A percentile compares a stretch with the other conserved stretches of the same genome.
Evolutionary conservation across 2,113 vertebrate species (phyloP).

Genomic region (Eptatretus burgeri): DNA sequence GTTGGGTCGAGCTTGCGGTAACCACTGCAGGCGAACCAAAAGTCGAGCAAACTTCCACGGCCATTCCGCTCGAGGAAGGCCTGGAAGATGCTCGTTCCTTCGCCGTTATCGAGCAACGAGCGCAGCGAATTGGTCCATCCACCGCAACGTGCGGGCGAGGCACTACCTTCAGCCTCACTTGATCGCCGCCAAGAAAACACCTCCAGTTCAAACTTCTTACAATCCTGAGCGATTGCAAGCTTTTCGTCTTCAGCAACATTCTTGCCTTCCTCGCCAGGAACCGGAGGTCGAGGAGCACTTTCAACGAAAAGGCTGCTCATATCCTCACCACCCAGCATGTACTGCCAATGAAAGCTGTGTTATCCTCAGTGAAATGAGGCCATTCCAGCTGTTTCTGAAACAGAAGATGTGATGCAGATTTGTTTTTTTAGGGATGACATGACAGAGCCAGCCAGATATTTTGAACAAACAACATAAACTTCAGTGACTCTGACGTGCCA

Average conservation of each 20-base stretch:
- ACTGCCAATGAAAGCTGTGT: too few relatives aligned
- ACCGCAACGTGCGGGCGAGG: neutral
- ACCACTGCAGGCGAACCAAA: constrained; percentile 1
- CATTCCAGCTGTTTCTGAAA: too few relatives aligned
- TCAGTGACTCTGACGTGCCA: too few relatives aligned
- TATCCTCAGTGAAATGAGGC: too few relatives aligned
- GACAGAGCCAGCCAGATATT: too few relatives aligned
- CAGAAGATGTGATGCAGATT: too few relatives aligned
- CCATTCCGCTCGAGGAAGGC: constrained; percentile 3
- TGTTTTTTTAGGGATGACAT: too few relatives aligned
- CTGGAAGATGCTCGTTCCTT: constrained; percentile 1
- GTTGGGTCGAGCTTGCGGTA: neutral
- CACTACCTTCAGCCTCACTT: neutral
- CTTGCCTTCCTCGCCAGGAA: constrained; percentile 5
- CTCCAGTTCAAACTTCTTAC: neutral
- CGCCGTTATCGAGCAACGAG: constrained; percentile 1
- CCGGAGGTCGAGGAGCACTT: neutral
- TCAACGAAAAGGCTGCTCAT: neutral
- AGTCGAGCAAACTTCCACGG: neutral
- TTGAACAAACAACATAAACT: too few relatives aligned
- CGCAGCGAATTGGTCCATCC: constrained; percentile 1
- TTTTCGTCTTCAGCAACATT: neutral
- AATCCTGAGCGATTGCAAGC: neutral
- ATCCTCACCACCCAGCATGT: neutral
- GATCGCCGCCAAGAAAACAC: neutral